Evolutionary conservation across 2,888 invertebrate genomes (phyloP), one percentile per base, ranked within the genome.

Genomic region (Conistra vaccinii): DNA sequence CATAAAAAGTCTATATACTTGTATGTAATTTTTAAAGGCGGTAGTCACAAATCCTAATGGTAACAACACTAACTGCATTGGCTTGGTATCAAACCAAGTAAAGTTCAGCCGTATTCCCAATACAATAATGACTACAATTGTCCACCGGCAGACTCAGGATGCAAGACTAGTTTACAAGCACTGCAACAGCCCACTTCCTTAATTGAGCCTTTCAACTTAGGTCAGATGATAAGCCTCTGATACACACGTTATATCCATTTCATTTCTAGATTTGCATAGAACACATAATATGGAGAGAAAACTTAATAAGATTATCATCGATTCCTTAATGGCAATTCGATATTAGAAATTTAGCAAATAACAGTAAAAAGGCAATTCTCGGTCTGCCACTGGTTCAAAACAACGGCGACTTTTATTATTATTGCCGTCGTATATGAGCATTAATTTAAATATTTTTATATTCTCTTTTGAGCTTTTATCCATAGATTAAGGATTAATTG

Each of bases 341-440:
- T 78, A 77, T 84, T 70, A 71, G 74, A 80, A 76, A 78, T 84
- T 85, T 76, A 70, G 66, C 75, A 74, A 65, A 76, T 86, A 86
- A 85, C 86, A 65, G 86, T 86, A 78, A 76, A 86, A 66, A 74
- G 20, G 35, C 69, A 61, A 79, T 80, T 75, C 65, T 73, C 63
- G 65, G 62, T 69, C 55, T 75, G 58, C 75, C 70, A 85, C 76
- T 81, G 60, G 62, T 73, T 73, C 55, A 69, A 67, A 73, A 81
- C 76, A 79, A 78, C 74, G 58, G 68, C 65, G 51, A 61, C 48
- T 83, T 83, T 85, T 83, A 85, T 73, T 81, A 73, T 77, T 78
- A 86, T 84, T 78, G 75, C 62, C 35, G 57, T 29, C n/a, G 53
- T 73, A 61, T 69, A 79, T 69, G 67, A 76, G 55, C 67, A 81